phyloP scores from a whole-genome alignment of 1,140 invertebrate genomes.

The Ceratosolen fusciceps region DNA sequence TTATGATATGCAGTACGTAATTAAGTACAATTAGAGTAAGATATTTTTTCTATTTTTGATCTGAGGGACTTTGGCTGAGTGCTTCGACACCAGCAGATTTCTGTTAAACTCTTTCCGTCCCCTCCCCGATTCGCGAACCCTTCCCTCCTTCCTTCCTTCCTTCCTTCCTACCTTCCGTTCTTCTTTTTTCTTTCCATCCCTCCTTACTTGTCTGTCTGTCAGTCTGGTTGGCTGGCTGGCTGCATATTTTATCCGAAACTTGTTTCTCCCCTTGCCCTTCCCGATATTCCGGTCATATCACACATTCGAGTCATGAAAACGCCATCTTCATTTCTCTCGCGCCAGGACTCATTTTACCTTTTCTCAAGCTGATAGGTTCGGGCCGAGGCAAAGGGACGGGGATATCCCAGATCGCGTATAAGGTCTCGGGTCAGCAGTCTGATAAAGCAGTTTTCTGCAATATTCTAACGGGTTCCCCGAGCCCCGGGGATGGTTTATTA shows the following conservation, averaged over 20 bases:
- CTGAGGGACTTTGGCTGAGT: constrained; percentile 7
- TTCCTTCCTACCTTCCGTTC: not conserved
- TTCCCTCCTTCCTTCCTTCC: not conserved
- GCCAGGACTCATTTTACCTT: not conserved
- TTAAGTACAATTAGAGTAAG: too few species aligned
- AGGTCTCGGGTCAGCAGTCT: not conserved
- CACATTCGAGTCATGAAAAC: not conserved
- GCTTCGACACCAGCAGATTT: not conserved
- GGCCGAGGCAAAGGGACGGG: not conserved
- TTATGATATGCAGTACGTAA: too few species aligned
- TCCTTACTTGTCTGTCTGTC: not conserved
- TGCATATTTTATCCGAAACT: not conserved
- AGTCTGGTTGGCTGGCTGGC: not conserved
- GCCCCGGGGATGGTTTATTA: constrained; percentile 5
- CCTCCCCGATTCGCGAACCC: not conserved
- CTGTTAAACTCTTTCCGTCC: not conserved
- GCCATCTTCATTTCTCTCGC: not conserved
- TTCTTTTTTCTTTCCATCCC: not conserved
- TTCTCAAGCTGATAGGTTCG: not conserved
- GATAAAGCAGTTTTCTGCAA: not conserved
- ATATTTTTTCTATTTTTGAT: not conserved
- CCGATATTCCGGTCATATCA: constrained; percentile 25
- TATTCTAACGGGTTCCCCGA: not conserved
- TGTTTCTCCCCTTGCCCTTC: constrained; percentile 16
- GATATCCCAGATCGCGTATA: not conserved